These are phyloP conservation scores for Crocallis elinguaria DNA, from an alignment of 2,888 invertebrate genomes.

Conservation along the genomic window DNA sequence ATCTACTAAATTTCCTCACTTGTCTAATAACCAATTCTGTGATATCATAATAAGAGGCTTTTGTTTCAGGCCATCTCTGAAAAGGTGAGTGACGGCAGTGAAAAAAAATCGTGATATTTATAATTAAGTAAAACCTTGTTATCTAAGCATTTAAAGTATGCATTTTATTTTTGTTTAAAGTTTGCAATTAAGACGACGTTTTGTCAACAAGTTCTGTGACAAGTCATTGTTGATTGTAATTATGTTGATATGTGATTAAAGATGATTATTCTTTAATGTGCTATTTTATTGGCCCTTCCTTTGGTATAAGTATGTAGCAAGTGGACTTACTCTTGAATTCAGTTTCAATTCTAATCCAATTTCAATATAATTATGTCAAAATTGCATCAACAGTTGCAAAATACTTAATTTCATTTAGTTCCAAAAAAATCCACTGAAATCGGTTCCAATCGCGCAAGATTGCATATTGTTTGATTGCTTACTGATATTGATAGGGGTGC, in stretches of 20 bases:
- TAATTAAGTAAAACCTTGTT: neutral
- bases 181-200: slow-evolving; percentile 33
- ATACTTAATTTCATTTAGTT: no score
- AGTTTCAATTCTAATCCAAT: no score
- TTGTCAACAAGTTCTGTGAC: slow-evolving; percentile 31
- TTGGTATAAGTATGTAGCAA: no score
- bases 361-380: no score
- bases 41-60: slow-evolving; percentile 18
- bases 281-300: neutral
- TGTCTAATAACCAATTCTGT: no score
- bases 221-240: slow-evolving; percentile 31
- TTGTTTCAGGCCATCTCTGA: slow-evolving; percentile 63
- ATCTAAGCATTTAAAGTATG: slow-evolving; percentile 12
- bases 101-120: neutral
- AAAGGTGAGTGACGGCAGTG: slow-evolving; percentile 50
- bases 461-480: no score
- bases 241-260: slow-evolving; percentile 30
- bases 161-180: slow-evolving; percentile 24
- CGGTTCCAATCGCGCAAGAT: no score
- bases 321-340: no score
- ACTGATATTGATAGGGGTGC: no score
- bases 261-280: neutral
- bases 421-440: no score
- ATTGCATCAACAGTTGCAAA: no score
- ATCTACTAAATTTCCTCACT: no score